Evolutionary conservation across 2,113 vertebrate species (phyloP).

Genomic region (Charadrius vociferus): DNA sequence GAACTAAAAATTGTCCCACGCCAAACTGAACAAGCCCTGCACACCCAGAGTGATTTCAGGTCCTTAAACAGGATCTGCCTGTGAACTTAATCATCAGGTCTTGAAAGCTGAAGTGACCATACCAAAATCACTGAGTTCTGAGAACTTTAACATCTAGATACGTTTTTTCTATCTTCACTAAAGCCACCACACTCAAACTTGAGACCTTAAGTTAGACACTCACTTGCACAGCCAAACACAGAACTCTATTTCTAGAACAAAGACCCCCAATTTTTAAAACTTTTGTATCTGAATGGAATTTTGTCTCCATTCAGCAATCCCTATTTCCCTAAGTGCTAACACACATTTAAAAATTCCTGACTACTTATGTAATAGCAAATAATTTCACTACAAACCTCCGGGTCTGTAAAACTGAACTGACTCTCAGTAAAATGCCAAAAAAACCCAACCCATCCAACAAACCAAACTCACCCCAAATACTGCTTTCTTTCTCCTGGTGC

Average conservation of each 20-base stretch:
- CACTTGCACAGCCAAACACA: not conserved
- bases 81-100: not conserved
- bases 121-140: not conserved
- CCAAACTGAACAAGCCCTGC: not conserved
- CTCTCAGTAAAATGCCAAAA: not conserved
- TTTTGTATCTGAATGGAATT: not conserved
- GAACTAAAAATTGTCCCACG: not conserved
- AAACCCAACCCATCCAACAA: not conserved
- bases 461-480: not conserved
- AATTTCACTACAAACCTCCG: not conserved
- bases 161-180: not conserved
- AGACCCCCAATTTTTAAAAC: not conserved
- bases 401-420: not conserved
- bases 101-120: not conserved
- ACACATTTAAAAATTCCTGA: not conserved
- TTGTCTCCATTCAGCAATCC: not conserved
- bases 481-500: not conserved
- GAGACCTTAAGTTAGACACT: not conserved
- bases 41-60: not conserved
- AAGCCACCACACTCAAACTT: not conserved
- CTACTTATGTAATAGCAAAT: not conserved
- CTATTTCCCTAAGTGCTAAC: not conserved
- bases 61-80: not conserved
- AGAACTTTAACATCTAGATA: not conserved
- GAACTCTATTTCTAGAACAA: not conserved